These are phyloP conservation scores for Monoplex corrugatus DNA, from an alignment of 2,888 invertebrate genomes.

Conservation along the genomic window DNA sequence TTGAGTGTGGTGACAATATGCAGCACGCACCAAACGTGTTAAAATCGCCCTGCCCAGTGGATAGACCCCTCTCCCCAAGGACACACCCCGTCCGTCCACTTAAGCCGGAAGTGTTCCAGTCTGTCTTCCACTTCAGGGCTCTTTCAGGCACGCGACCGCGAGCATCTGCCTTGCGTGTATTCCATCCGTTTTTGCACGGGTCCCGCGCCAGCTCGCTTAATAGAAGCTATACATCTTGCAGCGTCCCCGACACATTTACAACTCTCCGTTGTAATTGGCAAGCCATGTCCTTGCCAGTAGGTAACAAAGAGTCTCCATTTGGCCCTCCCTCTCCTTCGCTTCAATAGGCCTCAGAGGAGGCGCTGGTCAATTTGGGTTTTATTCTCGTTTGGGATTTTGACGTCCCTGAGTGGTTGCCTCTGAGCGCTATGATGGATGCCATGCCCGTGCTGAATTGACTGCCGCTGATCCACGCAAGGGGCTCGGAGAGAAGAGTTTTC, in stretches of 20 bases:
- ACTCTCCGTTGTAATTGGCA: conserved; percentile 48
- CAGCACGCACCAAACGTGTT: conserved; percentile 41
- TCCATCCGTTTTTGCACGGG: conserved; percentile 49
- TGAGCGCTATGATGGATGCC: conserved; percentile 32
- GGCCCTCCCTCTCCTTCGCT: conserved; percentile 23
- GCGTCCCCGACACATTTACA: conserved; percentile 49
- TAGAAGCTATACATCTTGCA: conserved; percentile 52
- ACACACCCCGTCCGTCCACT: neutral
- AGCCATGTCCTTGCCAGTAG: conserved; percentile 47
- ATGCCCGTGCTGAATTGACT: conserved; percentile 5
- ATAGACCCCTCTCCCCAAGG: neutral
- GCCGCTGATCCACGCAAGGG: neutral
- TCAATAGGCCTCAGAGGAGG: conserved; percentile 16
- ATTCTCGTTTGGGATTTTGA: conserved; percentile 50
- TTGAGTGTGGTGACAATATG: conserved; percentile 37
- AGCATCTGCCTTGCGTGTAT: conserved; percentile 53
- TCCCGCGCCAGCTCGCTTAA: conserved; percentile 41
- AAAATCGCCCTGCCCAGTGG: conserved; percentile 11
- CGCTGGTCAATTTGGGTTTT: conserved; percentile 50
- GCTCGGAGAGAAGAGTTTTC: neutral
- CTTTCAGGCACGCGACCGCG: conserved; percentile 49
- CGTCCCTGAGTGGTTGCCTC: conserved; percentile 37
- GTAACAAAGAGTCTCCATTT: conserved; percentile 52
- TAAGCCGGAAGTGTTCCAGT: neutral
- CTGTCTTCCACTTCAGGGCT: neutral